Conservation (phyloP, 2,113 vertebrate species). For the Pelvicachromis taeniatus region DNA sequence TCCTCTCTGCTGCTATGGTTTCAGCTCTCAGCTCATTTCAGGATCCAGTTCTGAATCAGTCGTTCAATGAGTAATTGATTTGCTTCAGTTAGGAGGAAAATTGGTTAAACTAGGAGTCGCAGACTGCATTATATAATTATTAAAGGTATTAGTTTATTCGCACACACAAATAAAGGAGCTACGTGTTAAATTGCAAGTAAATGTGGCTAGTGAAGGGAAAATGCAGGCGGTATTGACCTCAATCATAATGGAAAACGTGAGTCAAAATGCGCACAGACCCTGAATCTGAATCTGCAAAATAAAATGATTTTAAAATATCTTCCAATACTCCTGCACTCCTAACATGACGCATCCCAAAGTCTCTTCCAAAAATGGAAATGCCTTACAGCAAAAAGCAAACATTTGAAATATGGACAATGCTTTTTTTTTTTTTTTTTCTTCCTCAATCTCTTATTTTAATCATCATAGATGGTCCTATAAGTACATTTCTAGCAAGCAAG, state of each 20-base stretch:
- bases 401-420: neutral
- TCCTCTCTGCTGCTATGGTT: neutral
- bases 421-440: neutral
- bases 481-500: no score
- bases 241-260: neutral
- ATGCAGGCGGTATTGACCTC: neutral
- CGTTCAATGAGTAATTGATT: neutral
- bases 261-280: neutral
- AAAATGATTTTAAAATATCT: neutral
- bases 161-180: neutral
- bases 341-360: fast-evolving
- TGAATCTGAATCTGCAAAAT: neutral
- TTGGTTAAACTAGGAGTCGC: neutral
- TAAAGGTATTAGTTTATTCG: neutral
- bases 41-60: neutral
- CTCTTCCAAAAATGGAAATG: neutral
- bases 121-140: neutral
- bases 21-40: neutral
- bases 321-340: neutral
- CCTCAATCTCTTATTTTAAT: no score
- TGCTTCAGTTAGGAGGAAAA: neutral
- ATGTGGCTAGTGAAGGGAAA: neutral
- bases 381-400: neutral
- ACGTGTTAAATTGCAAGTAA: fast-evolving
- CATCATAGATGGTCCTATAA: no score